Evolutionary conservation across 23 tunicate species (phyloP), one percentile per base, ranked within the genome.

Genomic region (Ascidia mentula): DNA sequence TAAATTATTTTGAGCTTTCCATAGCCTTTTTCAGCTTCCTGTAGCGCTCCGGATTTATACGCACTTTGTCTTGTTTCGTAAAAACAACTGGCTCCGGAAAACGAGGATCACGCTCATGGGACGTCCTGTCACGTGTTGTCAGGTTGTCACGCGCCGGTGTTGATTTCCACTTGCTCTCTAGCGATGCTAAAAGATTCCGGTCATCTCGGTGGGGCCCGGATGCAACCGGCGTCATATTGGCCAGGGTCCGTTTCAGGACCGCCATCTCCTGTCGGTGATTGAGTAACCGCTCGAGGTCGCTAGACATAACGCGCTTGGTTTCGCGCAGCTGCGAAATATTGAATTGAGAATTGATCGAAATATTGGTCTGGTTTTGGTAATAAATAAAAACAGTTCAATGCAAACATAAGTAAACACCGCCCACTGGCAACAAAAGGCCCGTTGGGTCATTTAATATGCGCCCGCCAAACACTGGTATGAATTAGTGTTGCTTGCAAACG

Each of bases 251-350:
- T 36, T 83, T 88, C 75, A 92, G 80, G 24, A 92, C 61, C 22
- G 89, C 80, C 69, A 92, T 53, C 60, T 92, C 98, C 71, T 92
- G 86, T 40, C 91, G 78, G 61, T 92, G 98, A 65, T 60, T 76
- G 45, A 92, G 80, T 40, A 92, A 46, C 32, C 89, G 78, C 32
- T 92, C 98, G 72, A 92, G 78, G 40, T 92, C 98, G 82, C 76
- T 80, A 15, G 92, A 79, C 83, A 92, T 46, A 45, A 79, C 32
- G 32, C 60, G 89, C 24, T 89, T 89, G 26, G 83, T 79, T 69
- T 85, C 80, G 28, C 80, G 78, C 6, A 90, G 84, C 96, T 90
- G 53, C 15, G 53, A 15, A n/a, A n/a, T n/a, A n/a, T n/a, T n/a
- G n/a, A n/a, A n/a, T n/a, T n/a, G n/a, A n/a, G n/a, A n/a, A n/a